Base-by-base conservation (phyloP, 2,888 invertebrate species). In the Aspidapion aeneum region DNA sequence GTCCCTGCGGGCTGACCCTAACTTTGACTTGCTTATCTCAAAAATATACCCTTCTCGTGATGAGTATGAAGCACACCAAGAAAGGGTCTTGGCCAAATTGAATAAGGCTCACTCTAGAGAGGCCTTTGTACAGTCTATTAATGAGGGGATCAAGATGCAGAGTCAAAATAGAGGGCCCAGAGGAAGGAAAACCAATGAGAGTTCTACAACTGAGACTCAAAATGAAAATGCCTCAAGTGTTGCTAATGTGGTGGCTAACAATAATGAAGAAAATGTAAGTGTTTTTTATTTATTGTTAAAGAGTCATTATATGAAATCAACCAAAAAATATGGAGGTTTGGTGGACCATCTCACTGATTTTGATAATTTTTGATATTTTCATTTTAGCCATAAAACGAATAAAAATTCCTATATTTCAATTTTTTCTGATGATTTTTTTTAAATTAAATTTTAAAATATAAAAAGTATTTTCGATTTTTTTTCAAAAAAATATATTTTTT, bases 11-110 rank as follows among this genome's bases (percentile, higher is more conserved):
- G 94, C 96, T 0, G 99, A 99, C 81, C 98, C 98, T 0, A 98
- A 98, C 80, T 99, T 99, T 77, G 99, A 99, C 82, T 84, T 95
- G 70, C 83, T 99, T 18, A 99, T 99, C 71, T 93, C 96, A 0
- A 98, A 98, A 80, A 98, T 99, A 64, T 97, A 97, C 80, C 98
- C 98, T 0, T 96, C 96, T 74, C 86, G 96, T 64, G 96, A 96
- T 74, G 98, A 98, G 74, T 99, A 98, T 75, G 99, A 99, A 78
- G 96, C 96, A 0, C 96, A 98, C 76, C 92, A 93, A 74, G 94
- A 95, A 77, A 84, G 92, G 62, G 94, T 96, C 1, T 81, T 98
- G 74, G 96, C 95, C 1, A 96, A 95, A 77, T 82, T 98, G 58
- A 96, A 94, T 76, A 95, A 94, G 82, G 94, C 93, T 12, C 95